Conservation (phyloP, 2,888 invertebrate genomes). For the Xestia xanthographa region DNA sequence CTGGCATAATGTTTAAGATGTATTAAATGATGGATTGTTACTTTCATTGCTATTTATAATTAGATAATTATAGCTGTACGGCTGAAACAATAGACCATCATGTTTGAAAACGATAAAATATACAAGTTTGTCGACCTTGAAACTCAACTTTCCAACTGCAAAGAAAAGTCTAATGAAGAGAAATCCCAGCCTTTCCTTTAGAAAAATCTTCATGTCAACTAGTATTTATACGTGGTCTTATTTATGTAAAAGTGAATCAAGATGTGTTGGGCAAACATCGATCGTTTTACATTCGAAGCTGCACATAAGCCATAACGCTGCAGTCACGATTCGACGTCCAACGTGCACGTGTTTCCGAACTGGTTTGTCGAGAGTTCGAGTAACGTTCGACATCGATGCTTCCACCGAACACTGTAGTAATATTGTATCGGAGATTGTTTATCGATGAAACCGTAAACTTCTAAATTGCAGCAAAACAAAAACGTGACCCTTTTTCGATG, state of each 20-base stretch:
- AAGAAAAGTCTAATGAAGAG: not conserved
- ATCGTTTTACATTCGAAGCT: slow-evolving; percentile 48
- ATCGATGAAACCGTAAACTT: not conserved
- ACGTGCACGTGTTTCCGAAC: slow-evolving; percentile 80
- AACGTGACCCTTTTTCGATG: not conserved
- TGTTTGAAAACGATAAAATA: not conserved
- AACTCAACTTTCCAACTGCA: not conserved
- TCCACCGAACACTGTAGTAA: slow-evolving; percentile 36
- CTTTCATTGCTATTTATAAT: not conserved
- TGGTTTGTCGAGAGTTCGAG: slow-evolving; percentile 68
- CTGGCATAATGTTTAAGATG: slow-evolving; percentile 4
- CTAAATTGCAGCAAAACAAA: not conserved
- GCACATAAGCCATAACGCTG: slow-evolving; percentile 73
- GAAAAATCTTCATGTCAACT: slow-evolving; percentile 4
- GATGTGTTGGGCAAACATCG: slow-evolving; percentile 51
- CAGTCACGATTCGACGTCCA: slow-evolving; percentile 79
- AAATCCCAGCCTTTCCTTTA: not conserved
- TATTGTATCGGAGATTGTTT: slow-evolving; percentile 19
- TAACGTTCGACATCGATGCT: slow-evolving; percentile 51
- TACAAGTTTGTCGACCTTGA: not conserved
- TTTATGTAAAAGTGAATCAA: slow-evolving; percentile 48
- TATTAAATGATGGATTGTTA: not conserved
- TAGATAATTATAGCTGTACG: not conserved
- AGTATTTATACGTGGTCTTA: slow-evolving; percentile 23
- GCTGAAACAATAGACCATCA: not conserved